Evolutionary conservation across 2,797 vertebrate genomes (phyloP), one percentile per base, ranked within the genome.

Genomic region (Mastacembelus armatus): DNA sequence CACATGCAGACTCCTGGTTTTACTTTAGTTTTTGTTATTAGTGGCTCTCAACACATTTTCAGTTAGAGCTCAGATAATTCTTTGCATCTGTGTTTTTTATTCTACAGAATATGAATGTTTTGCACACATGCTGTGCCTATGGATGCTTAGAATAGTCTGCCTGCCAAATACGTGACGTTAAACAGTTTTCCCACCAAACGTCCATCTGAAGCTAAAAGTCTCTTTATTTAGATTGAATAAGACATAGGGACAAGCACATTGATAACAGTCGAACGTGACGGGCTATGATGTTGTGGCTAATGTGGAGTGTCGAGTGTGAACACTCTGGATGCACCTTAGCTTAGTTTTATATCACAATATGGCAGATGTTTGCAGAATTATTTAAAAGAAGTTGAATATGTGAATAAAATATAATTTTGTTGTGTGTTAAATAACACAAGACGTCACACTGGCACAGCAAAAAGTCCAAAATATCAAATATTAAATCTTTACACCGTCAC

Each of bases 11-110:
- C 73, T 70, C 60, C 74, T 30, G 70, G 54, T 62, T 85, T 73
- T 54, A 48, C 70, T 72, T 69, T 33, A 69, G 49, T 70, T 77
- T 81, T 2, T 78, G 62, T 68, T 68, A 72, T 84, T 65, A 71
- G 54, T 26, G 56, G 64, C 73, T 69, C 52, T 73, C 54, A 5
- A 65, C 43, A 66, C 51, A 10, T 81, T 85, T 84, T 76, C 59
- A 81, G 69, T 83, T 83, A 76, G 15, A 70, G 50, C 71, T 82
- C 55, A 24, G 55, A 78, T 65, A 65, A 80, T 68, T 50, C 66
- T 58, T 45, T 21, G 54, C 48, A 22, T 62, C 44, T 35, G 40
- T 52, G n/a, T 49, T 71, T 73, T 63, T 56, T 33, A 39, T 42
- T 59, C 42, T 1, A 40, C 58, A 21, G 50, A 59, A 69, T 56